Evolutionary conservation across 1,140 invertebrate species (phyloP).

Genomic region (Ips typographus): DNA sequence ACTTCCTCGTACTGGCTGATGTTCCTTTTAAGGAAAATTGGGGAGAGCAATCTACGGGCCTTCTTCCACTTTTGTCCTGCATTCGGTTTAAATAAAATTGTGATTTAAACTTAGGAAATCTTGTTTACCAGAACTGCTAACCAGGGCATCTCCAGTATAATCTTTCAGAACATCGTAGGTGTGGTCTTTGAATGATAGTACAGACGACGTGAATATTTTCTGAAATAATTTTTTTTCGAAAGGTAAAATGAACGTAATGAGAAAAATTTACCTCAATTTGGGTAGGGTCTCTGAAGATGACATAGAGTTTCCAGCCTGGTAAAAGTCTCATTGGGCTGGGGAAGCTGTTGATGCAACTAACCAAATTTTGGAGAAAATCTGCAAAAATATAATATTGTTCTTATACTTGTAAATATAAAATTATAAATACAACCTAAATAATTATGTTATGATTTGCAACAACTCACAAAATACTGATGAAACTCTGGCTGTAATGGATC

Average conservation of each 20-base stretch:
- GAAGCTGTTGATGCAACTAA: conserved; percentile 11
- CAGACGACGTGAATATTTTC: conserved; percentile 37
- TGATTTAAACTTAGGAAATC: background rate
- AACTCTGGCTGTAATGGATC: too few species aligned
- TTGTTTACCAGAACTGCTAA: conserved; percentile 32
- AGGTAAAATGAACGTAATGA: background rate
- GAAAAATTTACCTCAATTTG: conserved; percentile 28
- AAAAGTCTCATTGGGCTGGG: conserved; percentile 31
- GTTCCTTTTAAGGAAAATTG: conserved; percentile 19
- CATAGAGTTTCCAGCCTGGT: conserved; percentile 21
- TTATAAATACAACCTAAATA: too few species aligned
- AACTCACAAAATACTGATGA: too few species aligned
- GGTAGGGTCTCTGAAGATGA: conserved; percentile 21
- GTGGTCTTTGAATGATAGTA: conserved; percentile 30
- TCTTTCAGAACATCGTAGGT: conserved; percentile 34
- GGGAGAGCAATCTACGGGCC: conserved; percentile 15
- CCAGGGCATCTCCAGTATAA: conserved; percentile 35
- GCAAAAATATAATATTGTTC: too few species aligned
- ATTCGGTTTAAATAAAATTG: too few species aligned
- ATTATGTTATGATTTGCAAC: too few species aligned
- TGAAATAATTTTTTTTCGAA: conserved; percentile 12
- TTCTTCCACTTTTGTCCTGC: conserved; percentile 23
- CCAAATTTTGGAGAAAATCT: conserved; percentile 16
- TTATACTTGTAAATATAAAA: too few species aligned
- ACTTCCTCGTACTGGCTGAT: conserved; percentile 16